phyloP scores from a whole-genome alignment of 2,888 invertebrate genomes.

The Perizoma flavofasciatum region DNA sequence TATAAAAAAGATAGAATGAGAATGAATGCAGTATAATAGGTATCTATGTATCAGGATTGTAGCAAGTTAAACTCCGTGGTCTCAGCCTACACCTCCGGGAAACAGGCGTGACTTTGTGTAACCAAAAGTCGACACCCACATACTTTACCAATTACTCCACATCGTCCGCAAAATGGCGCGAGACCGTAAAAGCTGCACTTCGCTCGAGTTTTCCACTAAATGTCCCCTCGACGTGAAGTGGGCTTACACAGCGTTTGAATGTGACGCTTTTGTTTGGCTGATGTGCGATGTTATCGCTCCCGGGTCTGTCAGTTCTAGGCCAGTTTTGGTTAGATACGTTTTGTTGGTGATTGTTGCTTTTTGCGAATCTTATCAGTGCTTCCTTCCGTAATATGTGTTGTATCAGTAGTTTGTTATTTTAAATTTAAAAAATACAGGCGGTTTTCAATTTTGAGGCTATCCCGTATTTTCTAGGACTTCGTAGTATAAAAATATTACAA shows the following conservation, averaged over 20 bases:
- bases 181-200: slow-evolving; percentile 14
- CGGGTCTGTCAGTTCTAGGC: neutral
- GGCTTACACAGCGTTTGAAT: slow-evolving; percentile 16
- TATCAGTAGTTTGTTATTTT: too few species aligned
- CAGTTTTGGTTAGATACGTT: slow-evolving; percentile 5
- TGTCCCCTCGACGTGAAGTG: slow-evolving; percentile 24
- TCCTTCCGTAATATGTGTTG: slow-evolving; percentile 2
- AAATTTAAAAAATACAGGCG: too few species aligned
- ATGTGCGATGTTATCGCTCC: slow-evolving; percentile 9
- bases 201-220: slow-evolving; percentile 28
- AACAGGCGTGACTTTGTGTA: too few species aligned
- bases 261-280: slow-evolving; percentile 18
- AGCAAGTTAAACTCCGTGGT: too few species aligned
- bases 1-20: too few species aligned
- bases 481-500: too few species aligned
- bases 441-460: too few species aligned
- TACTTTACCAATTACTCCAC: slow-evolving; percentile 24
- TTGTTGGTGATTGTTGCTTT: slow-evolving; percentile 11
- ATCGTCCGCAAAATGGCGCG: slow-evolving; percentile 23
- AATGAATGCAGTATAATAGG: too few species aligned
- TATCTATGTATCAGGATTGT: too few species aligned
- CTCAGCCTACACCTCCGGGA: too few species aligned
- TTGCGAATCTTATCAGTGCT: slow-evolving; percentile 10
- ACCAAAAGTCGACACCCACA: slow-evolving; percentile 1
- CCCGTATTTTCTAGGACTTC: too few species aligned